A percentile compares a stretch with the other conserved stretches of the same genome.
phyloP scores from a whole-genome alignment of 2,888 invertebrate species.

The Apamea sordens region DNA sequence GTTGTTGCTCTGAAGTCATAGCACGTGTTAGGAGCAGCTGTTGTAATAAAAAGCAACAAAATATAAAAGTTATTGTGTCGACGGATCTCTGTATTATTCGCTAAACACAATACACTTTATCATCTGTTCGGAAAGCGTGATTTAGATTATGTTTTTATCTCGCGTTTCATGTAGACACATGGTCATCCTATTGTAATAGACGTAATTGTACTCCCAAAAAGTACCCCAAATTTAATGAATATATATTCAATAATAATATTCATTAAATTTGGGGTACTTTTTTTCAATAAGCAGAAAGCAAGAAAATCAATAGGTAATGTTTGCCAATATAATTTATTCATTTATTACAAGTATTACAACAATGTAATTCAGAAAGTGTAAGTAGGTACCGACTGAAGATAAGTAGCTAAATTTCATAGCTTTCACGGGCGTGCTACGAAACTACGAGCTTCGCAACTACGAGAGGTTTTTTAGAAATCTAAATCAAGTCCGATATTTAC shows the following conservation, averaged over 20 bases:
- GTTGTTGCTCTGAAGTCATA: constrained; percentile 62
- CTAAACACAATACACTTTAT: constrained; percentile 78
- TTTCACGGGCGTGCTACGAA: not conserved
- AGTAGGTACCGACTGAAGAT: not conserved
- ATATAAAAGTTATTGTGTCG: constrained; percentile 76
- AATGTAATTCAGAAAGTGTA: too few species aligned
- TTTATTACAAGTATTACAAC: too few species aligned
- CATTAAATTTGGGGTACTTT: too few species aligned
- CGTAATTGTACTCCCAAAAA: constrained; percentile 19
- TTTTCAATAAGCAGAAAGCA: not conserved
- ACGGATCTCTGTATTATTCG: constrained; percentile 75
- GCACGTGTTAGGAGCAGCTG: constrained; percentile 81
- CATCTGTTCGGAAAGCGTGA: constrained; percentile 71
- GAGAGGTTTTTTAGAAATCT: not conserved
- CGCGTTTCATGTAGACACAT: constrained; percentile 56
- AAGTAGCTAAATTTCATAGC: not conserved
- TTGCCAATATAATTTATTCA: too few species aligned
- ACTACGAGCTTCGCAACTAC: not conserved
- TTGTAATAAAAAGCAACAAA: constrained; percentile 77
- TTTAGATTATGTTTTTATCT: constrained; percentile 55
- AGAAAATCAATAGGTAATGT: not conserved
- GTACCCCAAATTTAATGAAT: constrained; percentile 9
- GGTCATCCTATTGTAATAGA: constrained; percentile 48
- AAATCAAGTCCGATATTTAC: too few species aligned
- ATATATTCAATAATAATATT: too few species aligned